Base-by-base conservation (phyloP, 2,888 invertebrate genomes). In the Cordilura impudica region DNA sequence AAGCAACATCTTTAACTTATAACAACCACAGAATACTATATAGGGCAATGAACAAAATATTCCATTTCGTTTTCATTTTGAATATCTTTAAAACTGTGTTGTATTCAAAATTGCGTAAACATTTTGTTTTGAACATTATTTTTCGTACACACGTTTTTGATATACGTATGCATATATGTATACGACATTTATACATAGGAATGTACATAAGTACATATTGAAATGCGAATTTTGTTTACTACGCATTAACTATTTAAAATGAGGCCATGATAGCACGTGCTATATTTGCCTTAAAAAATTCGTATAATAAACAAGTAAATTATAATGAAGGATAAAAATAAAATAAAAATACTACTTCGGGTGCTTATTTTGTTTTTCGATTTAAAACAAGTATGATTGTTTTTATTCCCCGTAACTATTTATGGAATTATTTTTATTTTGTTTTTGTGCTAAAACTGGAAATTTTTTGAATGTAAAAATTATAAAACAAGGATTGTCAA, bases 181-280 rank as follows among this genome's bases (percentile, higher is more conserved):
- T 19, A 0, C 14, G n/a, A 4, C 10, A 12, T 23, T 26, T 39
- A 35, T 56, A 35, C n/a, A 19, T 18, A 31, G 12, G 12, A 19
- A 31, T 31, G 19, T 56, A 10, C 2, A 16, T 16, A 2, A 12
- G 14, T 12, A 29, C 4, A 8, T 12, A 23, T 21, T n/a, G 18
- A 56, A 39, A 16, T 60, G 16, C 12, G 43, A 16, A 45, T 23
- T 23, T 14, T 43, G 18, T 66, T 54, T 66, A 53, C 43, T 66
- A 53, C 66, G 54, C 56, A 56, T 16, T 58, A 35, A 49, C 21
- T 56, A 45, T 21, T 26, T 4, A 43, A 53, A 66, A 23, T 16
- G 39, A 23, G 43, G 18, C 26, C 45, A 26, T 3, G 14, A 60
- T 26, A 54, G 43, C 35, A 58, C 58, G 58, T 70, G 47, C 39